Conservation (phyloP, 2,888 invertebrate genomes). For the Cantharis flavilabris region DNA sequence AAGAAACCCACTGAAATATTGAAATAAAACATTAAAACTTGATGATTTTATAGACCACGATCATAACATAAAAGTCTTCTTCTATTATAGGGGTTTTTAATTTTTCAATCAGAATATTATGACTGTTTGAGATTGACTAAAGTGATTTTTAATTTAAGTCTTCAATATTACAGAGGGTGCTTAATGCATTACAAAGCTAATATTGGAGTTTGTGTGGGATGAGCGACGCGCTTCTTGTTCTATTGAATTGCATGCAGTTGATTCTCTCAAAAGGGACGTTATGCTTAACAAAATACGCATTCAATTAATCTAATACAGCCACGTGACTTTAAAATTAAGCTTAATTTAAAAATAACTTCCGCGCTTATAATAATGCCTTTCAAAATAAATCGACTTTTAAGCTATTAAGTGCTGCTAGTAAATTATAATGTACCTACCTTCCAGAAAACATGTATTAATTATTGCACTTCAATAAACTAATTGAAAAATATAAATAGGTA, state of each 20-base stretch:
- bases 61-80: background rate
- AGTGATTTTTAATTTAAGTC: conserved; percentile 29
- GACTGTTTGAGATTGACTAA: conserved; percentile 26
- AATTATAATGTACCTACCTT: background rate
- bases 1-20: background rate
- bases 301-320: conserved; percentile 23
- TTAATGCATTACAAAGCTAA: conserved; percentile 25
- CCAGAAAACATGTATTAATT: background rate
- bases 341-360: background rate
- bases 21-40: conserved; percentile 1
- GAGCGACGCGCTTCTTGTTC: conserved; percentile 12
- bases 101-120: conserved; percentile 32
- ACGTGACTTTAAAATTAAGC: conserved; percentile 12
- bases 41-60: background rate
- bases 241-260: conserved; percentile 9
- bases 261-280: conserved; percentile 22
- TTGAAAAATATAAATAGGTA: too few species aligned
- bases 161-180: conserved; percentile 17
- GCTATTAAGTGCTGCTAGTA: background rate
- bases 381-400: background rate
- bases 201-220: conserved; percentile 21
- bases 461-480: background rate
- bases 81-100: conserved; percentile 4
- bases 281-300: conserved; percentile 18
- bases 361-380: background rate